These are phyloP conservation scores for Sacculina carcini DNA, from an alignment of 2,888 invertebrate species.

Conservation along the genomic window DNA sequence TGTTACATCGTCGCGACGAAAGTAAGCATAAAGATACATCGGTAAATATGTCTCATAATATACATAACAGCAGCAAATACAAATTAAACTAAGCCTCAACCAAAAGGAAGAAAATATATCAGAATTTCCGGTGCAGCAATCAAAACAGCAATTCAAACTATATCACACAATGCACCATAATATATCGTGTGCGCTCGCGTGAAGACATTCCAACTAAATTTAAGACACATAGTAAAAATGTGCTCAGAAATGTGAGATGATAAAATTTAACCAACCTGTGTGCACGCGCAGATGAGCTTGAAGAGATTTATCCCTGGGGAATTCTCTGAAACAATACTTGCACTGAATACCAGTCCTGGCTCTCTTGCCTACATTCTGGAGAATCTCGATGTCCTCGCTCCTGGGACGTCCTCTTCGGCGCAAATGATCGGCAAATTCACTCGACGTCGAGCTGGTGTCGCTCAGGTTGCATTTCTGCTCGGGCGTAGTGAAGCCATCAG, in stretches of 20 bases:
- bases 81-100: slow-evolving; percentile 5
- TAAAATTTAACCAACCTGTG: slow-evolving; percentile 18
- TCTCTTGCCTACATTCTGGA: background rate
- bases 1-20: background rate
- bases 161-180: too few relatives aligned
- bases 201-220: background rate
- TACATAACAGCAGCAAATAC: background rate
- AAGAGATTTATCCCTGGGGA: slow-evolving; percentile 45
- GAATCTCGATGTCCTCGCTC: background rate
- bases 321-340: slow-evolving; percentile 38
- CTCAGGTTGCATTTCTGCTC: background rate
- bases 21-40: too few relatives aligned
- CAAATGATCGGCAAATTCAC: background rate
- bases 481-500: background rate
- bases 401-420: background rate
- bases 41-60: too few relatives aligned
- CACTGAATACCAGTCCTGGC: slow-evolving; percentile 35
- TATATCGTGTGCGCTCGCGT: too few relatives aligned
- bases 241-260: background rate
- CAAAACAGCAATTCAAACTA: background rate
- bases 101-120: too few relatives aligned
- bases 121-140: too few relatives aligned
- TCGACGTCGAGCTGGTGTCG: background rate
- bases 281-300: slow-evolving; percentile 30
- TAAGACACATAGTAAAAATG: slow-evolving; percentile 2